Conservation (phyloP, 2,888 invertebrate genomes). For the Alviniconcha strummeri region DNA sequence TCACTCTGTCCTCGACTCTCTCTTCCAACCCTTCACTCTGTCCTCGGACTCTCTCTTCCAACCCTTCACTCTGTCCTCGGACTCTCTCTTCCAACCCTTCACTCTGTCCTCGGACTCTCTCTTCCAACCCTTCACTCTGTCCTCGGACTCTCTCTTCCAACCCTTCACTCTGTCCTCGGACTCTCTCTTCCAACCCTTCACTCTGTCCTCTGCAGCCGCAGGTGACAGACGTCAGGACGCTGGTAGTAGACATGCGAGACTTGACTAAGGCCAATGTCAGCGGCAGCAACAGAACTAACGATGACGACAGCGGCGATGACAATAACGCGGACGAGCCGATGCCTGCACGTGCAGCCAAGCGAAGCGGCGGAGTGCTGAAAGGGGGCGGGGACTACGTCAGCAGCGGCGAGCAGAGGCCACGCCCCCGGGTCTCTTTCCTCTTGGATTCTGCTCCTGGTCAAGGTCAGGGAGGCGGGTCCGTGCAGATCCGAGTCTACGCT, state of each 20-base stretch:
- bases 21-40: too few relatives aligned
- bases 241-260: conserved; percentile 25
- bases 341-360: not conserved
- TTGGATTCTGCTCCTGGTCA: conserved; percentile 6
- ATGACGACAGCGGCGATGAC: not conserved
- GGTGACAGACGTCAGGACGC: conserved; percentile 5
- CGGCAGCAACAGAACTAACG: not conserved
- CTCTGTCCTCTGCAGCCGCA: not conserved
- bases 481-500: conserved; percentile 10
- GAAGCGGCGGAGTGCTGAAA: conserved; percentile 3
- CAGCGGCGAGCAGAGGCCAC: conserved; percentile 8
- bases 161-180: not conserved
- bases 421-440: conserved; percentile 23
- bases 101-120: not conserved
- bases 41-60: not conserved
- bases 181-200: not conserved
- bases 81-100: not conserved
- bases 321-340: not conserved
- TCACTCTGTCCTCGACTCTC: too few relatives aligned
- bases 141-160: not conserved
- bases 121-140: not conserved
- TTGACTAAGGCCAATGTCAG: conserved; percentile 1
- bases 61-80: not conserved
- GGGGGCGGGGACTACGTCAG: conserved; percentile 15
- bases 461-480: not conserved